Evolutionary conservation across 2,113 vertebrate species (phyloP), one percentile per base, ranked within the genome.

Genomic region (Mustela nigripes): DNA sequence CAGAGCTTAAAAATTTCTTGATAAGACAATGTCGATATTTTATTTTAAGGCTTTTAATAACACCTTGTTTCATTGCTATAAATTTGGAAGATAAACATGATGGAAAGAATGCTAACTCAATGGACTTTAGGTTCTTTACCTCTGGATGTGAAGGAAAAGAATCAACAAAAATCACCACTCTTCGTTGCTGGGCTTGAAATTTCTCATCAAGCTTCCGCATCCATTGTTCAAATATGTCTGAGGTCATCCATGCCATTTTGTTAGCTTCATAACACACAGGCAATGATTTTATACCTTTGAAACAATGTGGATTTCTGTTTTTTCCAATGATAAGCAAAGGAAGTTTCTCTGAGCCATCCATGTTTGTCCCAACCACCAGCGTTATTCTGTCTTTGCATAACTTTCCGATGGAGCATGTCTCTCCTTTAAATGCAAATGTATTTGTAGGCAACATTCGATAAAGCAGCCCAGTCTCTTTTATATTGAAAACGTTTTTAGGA

Each of bases 291-390:
- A 98, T 48, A 2, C 86, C 97, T 97, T 96, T 96, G 74, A 98
- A 98, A 93, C 92, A 98, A 28, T 0, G 3, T 0, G 97, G 97
- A 84, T 45, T 98, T 97, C 85, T 98, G 87, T 45, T 97, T 97
- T 98, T 98, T 42, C 99, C 99, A 91, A 99, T 98, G 71, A 99
- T 4, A 63, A 99, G 98, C 96, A 99, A 97, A 74, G 98, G 98
- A 73, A 99, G 98, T 82, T 99, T 99, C 97, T 99, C 99, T 0
- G 99, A 98, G 74, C 98, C 99, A 31, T 99, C 98, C 98, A 98
- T 96, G 60, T 98, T 99, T 16, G 98, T 12, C 60, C 98, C 98
- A 39, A 98, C 91, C 58, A 79, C 96, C 33, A 99, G 4, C 1
- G 98, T 99, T 94, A 99, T 56, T 84, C 98, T 98, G 89, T 99